Conservation (phyloP, 2,888 invertebrate species). For the Chrysotoxum bicinctum region DNA sequence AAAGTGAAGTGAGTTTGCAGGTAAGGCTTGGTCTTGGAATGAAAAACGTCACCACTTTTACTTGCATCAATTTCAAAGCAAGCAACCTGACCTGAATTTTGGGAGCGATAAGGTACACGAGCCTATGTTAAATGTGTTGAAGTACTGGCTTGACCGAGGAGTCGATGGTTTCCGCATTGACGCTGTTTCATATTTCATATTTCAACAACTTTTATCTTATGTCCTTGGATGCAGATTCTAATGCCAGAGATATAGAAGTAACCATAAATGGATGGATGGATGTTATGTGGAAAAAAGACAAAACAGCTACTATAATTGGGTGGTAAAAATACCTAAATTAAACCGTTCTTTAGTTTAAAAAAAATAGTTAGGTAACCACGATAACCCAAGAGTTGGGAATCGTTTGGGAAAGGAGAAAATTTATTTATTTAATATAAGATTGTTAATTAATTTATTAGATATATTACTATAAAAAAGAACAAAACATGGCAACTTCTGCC, state of each 20-base stretch:
- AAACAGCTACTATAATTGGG: conserved; percentile 86
- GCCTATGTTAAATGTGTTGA: conserved; percentile 85
- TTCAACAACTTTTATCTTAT: conserved; percentile 84
- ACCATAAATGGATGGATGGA: conserved; percentile 84
- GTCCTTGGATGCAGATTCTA: conserved; percentile 83
- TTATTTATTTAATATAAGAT: conserved; percentile 86
- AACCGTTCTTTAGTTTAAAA: neutral
- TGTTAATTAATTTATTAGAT: too few species aligned
- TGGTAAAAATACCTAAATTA: conserved; percentile 81
- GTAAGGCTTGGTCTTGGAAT: conserved; percentile 87
- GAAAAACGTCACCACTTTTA: conserved; percentile 85
- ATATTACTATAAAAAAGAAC: too few species aligned
- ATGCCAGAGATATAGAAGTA: conserved; percentile 82
- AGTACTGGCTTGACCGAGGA: conserved; percentile 89
- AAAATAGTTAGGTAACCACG: conserved; percentile 86
- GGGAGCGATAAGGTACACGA: conserved; percentile 86
- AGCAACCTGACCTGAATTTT: conserved; percentile 92
- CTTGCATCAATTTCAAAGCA: conserved; percentile 84
- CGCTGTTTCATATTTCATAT: conserved; percentile 84
- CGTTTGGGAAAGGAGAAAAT: conserved; percentile 86
- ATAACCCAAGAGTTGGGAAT: conserved; percentile 84
- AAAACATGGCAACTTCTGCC: too few species aligned
- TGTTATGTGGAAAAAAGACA: conserved; percentile 82
- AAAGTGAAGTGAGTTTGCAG: conserved; percentile 83
- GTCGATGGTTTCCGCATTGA: conserved; percentile 90